phyloP scores from a whole-genome alignment of 2,888 invertebrate genomes.

The Zonitis immaculata region DNA sequence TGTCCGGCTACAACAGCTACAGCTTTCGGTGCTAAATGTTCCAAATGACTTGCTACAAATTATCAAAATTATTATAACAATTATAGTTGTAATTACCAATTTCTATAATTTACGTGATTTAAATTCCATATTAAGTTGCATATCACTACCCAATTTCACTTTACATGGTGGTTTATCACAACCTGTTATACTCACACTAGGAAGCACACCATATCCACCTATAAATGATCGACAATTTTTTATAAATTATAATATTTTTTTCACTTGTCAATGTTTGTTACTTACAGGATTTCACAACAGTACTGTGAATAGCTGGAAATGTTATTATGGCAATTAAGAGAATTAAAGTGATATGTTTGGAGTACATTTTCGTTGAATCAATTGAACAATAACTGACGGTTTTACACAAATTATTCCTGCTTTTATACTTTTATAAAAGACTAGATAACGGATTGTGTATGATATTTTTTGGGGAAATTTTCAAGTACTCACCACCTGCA shows the following conservation, averaged over 20 bases:
- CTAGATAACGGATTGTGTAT: too few relatives aligned
- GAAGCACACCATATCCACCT: neutral
- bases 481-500: too few relatives aligned
- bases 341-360: neutral
- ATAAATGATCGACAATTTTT: too few relatives aligned
- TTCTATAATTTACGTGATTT: neutral
- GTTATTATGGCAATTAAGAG: neutral
- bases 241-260: neutral
- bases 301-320: neutral
- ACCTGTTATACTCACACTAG: neutral
- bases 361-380: neutral
- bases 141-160: neutral
- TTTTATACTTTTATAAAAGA: too few relatives aligned
- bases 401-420: too few relatives aligned
- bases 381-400: neutral
- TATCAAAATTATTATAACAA: neutral
- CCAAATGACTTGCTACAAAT: neutral
- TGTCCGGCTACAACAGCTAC: neutral
- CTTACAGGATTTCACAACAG: neutral
- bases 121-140: neutral
- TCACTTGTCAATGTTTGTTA: neutral
- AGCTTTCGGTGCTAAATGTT: neutral
- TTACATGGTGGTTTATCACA: neutral
- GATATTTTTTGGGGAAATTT: too few relatives aligned
- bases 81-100: too few relatives aligned